Evolutionary conservation across 30 jellyfish, hydroid and myxozoan species (phyloP), one percentile per base, ranked within the genome.

Genomic region (Phacellophora camtschatica): DNA sequence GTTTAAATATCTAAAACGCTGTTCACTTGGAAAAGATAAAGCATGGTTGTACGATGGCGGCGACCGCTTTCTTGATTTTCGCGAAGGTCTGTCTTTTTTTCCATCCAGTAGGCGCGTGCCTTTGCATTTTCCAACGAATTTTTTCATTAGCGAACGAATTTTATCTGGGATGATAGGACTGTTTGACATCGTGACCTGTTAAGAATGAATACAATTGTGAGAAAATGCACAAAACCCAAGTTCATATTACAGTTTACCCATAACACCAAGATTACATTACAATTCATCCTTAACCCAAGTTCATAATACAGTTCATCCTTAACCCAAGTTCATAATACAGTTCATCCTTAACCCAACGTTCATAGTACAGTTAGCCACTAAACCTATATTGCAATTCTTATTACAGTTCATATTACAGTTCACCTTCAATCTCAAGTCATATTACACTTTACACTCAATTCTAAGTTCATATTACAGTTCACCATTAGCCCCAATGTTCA

Each of bases 171-270:
- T 81, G 12, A 92, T 81, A 2, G 95, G 96, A 33, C 97, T 85
- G 59, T 81, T 81, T n/a, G 98, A 92, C 97, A 86, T 92, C 35
- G 98, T 86, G 0, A 92, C 98, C 98, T 92, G 27, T 11, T 51
- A 46, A 29, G 18, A 23, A 46, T 39, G 19, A 32, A 37, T 5
- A 62, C 12, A 12, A 5, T 11, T 5, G 6, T 7, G 77, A 32
- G 28, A 11, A 64, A 32, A 32, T 64, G 28, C 19, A 62, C 28
- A 6, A 28, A 10, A 23, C 19, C 62, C 16, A 64, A 62, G 64
- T 22, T 23, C n/a, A 32, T 7, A 9, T 8, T 12, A 13, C 31
- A 31, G 22, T 3, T 7, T 10, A 66, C 54, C 72, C 54, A 16
- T 4, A 33, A 66, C n/a, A n/a, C n/a, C n/a, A n/a, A n/a, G n/a